phyloP scores from a whole-genome alignment of 2,797 vertebrate genomes.

The Rhodeus uyekii region DNA sequence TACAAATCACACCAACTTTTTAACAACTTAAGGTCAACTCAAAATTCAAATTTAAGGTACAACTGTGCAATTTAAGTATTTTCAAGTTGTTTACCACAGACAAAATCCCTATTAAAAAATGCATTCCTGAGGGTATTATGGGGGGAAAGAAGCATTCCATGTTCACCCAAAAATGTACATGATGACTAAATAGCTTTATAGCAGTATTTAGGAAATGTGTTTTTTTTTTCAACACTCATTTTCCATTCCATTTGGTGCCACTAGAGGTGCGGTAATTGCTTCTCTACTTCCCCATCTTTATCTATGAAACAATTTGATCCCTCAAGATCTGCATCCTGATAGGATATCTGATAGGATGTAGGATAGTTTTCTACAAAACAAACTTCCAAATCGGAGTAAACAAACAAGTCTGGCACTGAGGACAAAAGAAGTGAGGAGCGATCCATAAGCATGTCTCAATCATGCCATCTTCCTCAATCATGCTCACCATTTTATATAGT shows the following conservation, averaged over 20 bases:
- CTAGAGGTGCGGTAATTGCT: neutral
- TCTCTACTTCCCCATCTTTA: neutral
- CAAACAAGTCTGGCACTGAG: slow-evolving; percentile 28
- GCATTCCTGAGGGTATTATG: neutral
- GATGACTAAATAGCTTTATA: neutral
- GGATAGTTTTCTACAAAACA: neutral
- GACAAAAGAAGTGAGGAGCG: slow-evolving; percentile 61
- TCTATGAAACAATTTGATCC: neutral
- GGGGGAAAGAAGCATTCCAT: neutral
- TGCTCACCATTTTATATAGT: slow-evolving; percentile 2
- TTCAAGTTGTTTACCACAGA: neutral
- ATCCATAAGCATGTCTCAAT: slow-evolving; percentile 30
- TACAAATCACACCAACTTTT: neutral
- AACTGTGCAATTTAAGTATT: neutral
- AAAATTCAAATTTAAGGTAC: neutral
- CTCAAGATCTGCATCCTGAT: neutral
- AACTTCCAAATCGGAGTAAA: slow-evolving; percentile 9
- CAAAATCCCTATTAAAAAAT: neutral
- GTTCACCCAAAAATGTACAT: neutral
- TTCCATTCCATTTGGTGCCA: neutral
- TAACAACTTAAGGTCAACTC: neutral
- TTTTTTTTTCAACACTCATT: neutral
- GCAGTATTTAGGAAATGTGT: neutral
- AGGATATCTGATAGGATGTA: neutral
- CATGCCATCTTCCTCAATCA: slow-evolving; percentile 37